Evolutionary conservation across 2,888 invertebrate species (phyloP), one percentile per base, ranked within the genome.

Genomic region (Drosophila atroscutellata): DNA sequence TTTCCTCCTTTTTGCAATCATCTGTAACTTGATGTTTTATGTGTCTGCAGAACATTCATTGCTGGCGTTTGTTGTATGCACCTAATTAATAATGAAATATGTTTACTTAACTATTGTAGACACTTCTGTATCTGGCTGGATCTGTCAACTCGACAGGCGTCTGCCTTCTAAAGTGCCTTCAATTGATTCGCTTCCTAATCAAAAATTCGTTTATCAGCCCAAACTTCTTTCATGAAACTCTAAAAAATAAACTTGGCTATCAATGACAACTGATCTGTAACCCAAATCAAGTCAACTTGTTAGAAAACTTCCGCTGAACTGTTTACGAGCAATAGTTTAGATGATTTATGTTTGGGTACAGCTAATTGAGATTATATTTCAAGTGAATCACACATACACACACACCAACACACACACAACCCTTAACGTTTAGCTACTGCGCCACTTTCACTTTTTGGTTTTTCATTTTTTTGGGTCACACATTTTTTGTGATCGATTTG

Each of bases 311-410:
- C 75, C 70, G 75, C 75, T 57, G 49, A 58, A 61, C 37, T 60
- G 36, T 30, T 36, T 39, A 51, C 50, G 20, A 18, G 18, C 51
- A 20, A 52, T 61, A 24, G 36, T 36, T 86, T 61, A 26, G 34
- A 34, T 89, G 86, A 85, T 89, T 85, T 83, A 89, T 89, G 71
- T 39, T 28, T 81, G 73, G 81, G 75, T 83, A 86, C 78, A 81
- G 57, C 78, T 83, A 86, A 83, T 83, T 86, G 86, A 71, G 86
- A 63, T 45, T 45, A 81, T 88, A 77, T 80, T 67, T 65, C 50
- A 50, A 68, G 58, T 64, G 54, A 60, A 51, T 36, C 2, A 54
- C 56, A 47, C 42, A 30, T 24, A 34, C 20, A 13, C 11, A 13
- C 42, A 13, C 1, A 42, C 34, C 11, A 6, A 15, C 3, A 45